Conservation (phyloP, 2,113 vertebrate genomes). For the Phyllostomus discolor region DNA sequence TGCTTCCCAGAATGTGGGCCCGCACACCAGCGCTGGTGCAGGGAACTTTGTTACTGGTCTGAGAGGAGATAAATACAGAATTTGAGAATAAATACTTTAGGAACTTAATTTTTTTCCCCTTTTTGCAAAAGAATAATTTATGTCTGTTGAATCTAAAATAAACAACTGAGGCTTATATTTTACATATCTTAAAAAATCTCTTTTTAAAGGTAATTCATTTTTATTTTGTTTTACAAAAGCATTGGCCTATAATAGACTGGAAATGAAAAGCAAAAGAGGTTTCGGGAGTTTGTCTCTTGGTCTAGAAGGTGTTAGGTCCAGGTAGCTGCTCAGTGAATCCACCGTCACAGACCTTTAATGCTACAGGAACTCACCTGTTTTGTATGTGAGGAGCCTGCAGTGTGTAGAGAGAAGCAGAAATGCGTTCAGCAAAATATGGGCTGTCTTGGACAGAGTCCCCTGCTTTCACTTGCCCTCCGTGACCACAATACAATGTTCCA, state of each 20-base stretch:
- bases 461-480: neutral
- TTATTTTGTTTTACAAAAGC: neutral
- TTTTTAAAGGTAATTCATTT: neutral
- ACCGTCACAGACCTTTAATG: neutral
- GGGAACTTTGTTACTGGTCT: neutral
- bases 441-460: neutral
- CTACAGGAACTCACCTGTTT: neutral
- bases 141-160: constrained; percentile 9
- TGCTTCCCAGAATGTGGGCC: neutral
- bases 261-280: neutral
- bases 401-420: neutral
- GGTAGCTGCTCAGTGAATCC: neutral
- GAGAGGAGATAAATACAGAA: neutral
- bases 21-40: too few relatives aligned
- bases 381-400: neutral
- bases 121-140: neutral
- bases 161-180: neutral
- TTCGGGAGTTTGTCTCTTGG: neutral
- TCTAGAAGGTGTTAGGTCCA: neutral
- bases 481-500: neutral
- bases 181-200: neutral
- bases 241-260: neutral
- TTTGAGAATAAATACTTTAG: neutral
- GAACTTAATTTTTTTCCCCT: neutral
- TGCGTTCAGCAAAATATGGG: neutral